These are phyloP conservation scores for Belonocnema kinseyi DNA, from an alignment of 1,140 invertebrate species.

Conservation along the genomic window DNA sequence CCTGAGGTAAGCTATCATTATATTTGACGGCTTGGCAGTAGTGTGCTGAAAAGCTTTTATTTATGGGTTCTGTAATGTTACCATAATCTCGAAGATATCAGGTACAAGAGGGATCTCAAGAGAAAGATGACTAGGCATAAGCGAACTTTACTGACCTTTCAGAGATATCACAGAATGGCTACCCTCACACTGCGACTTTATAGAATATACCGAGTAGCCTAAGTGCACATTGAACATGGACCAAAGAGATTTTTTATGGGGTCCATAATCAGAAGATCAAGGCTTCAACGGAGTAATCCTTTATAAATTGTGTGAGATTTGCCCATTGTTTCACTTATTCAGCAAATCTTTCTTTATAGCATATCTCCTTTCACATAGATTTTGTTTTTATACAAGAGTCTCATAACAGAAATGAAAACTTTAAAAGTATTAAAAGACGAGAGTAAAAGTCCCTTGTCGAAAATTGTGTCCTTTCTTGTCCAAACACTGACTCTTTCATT, in stretches of 20 bases:
- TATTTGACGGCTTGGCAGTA: background rate
- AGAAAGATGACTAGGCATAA: constrained; percentile 28
- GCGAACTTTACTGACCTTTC: constrained; percentile 30
- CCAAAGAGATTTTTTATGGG: constrained; percentile 25
- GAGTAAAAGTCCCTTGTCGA: no score
- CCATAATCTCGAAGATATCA: constrained; percentile 28
- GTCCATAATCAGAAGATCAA: constrained; percentile 21
- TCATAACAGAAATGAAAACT: no score
- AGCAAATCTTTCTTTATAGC: background rate
- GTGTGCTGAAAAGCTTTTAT: constrained; percentile 26
- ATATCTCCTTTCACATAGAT: no score
- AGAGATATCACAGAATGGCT: constrained; percentile 20
- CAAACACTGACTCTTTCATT: no score
- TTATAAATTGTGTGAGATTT: background rate
- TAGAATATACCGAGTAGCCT: constrained; percentile 9
- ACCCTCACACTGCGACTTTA: constrained; percentile 13
- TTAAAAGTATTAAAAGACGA: no score
- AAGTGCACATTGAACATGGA: constrained; percentile 24
- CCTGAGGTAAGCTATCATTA: background rate
- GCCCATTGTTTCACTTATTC: background rate
- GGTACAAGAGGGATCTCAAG: constrained; percentile 18
- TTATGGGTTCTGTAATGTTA: constrained; percentile 19
- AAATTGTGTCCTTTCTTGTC: no score
- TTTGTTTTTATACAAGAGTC: no score
- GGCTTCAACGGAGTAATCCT: background rate